Evolutionary conservation across 37 sponge, comb jelly and placozoan genomes (phyloP).

Genomic region (Spongilla lacustris): DNA sequence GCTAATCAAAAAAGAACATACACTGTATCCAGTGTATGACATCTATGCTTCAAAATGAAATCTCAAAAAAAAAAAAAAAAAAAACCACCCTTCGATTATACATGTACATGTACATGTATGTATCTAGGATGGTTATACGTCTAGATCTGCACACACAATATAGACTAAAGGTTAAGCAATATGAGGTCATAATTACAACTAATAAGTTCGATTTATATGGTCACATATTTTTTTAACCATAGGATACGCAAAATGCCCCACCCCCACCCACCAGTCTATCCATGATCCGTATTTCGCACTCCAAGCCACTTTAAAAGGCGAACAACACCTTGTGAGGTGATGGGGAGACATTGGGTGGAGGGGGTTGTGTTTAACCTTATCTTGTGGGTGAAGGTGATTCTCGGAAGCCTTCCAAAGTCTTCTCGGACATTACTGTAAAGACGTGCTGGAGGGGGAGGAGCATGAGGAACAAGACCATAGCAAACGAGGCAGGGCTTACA

Average conservation of each 20-base stretch:
- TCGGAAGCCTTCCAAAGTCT: slow-evolving; percentile 31
- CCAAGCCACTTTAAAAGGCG: slow-evolving; percentile 24
- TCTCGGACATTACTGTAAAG: slow-evolving; percentile 10
- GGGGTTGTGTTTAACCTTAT: slow-evolving; percentile 15
- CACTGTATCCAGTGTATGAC: no score
- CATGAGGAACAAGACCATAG: no score
- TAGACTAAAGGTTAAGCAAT: not conserved
- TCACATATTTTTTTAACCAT: no score
- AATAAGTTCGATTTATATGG: no score
- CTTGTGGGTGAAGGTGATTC: slow-evolving; percentile 31
- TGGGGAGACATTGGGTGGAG: not conserved
- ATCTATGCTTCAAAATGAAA: no score
- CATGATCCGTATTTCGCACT: slow-evolving; percentile 33
- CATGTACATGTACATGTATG: not conserved
- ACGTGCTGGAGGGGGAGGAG: not conserved
- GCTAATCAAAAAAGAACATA: no score
- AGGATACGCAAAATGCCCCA: not conserved
- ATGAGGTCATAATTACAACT: no score
- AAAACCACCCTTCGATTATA: not conserved
- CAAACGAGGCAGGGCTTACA: no score
- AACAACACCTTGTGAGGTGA: not conserved
- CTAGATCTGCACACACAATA: not conserved
- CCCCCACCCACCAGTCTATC: not conserved
- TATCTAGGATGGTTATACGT: no score
- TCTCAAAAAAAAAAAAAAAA: no score